Evolutionary conservation across 2,113 vertebrate genomes (phyloP).

Genomic region (Sphaerodactylus townsendi): DNA sequence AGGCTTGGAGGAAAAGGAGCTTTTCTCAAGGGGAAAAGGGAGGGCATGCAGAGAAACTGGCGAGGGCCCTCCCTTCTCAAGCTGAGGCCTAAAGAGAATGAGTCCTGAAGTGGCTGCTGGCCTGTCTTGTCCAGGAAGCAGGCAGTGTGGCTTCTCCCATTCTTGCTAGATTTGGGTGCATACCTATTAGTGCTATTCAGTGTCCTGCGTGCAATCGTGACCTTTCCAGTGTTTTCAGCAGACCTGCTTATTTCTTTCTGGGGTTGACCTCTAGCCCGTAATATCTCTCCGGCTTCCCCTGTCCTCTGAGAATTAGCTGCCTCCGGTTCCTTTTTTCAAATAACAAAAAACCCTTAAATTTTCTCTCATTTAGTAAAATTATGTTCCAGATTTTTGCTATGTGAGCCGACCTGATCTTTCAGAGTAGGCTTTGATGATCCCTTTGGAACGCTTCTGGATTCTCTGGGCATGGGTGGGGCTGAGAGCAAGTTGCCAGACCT

Average conservation of each 20-base stretch:
- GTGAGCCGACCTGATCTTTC: neutral
- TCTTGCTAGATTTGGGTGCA: neutral
- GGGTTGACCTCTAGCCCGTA: neutral
- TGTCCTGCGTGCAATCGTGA: neutral
- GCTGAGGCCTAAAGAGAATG: neutral
- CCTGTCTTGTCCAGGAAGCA: neutral
- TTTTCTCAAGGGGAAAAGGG: neutral
- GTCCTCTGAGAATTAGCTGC: neutral
- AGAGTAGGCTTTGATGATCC: neutral
- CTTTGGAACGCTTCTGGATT: neutral
- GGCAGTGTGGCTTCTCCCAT: neutral
- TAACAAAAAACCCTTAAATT: neutral
- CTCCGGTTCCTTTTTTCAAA: neutral
- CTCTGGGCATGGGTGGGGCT: neutral
- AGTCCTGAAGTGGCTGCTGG: conserved; percentile 1
- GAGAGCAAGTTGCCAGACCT: neutral
- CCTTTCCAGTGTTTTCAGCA: neutral
- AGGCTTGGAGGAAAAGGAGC: neutral
- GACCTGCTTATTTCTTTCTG: neutral
- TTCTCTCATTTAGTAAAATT: neutral
- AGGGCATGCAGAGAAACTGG: neutral
- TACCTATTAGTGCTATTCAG: neutral
- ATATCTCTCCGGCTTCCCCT: neutral
- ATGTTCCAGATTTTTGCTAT: neutral
- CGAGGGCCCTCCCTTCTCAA: neutral